Evolutionary conservation across 2,113 vertebrate species (phyloP).

Genomic region (Passer montanus): DNA sequence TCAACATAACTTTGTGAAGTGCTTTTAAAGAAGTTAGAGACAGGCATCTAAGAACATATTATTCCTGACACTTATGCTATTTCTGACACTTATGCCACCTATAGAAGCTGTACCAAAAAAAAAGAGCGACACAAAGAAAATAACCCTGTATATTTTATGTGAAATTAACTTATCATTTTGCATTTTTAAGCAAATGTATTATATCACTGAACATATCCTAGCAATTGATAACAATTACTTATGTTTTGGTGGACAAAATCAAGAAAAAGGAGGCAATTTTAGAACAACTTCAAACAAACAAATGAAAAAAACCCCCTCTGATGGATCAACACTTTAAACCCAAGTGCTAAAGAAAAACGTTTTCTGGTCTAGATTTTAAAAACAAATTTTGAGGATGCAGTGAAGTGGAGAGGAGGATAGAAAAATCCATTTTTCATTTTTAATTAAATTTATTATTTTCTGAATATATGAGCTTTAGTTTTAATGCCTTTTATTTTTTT

Average conservation of each 20-base stretch:
- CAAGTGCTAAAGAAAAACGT: neutral
- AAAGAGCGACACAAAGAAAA: neutral
- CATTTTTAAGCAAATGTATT: neutral
- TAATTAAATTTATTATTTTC: neutral
- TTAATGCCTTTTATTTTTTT: neutral
- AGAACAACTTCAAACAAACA: neutral
- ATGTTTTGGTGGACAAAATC: neutral
- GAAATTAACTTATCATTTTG: neutral
- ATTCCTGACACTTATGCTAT: neutral
- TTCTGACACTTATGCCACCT: neutral
- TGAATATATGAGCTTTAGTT: neutral
- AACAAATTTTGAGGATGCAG: neutral
- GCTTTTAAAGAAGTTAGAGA: neutral
- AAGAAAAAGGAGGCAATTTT: neutral
- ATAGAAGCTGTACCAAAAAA: neutral
- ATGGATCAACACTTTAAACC: neutral
- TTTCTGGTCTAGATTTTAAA: neutral
- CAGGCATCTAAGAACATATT: neutral
- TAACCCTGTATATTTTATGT: neutral
- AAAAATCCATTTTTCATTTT: neutral
- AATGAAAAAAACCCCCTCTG: rapidly evolving
- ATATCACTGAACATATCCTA: neutral
- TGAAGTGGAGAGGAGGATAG: neutral
- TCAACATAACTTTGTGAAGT: slow-evolving; percentile 10
- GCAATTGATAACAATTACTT: neutral